These are phyloP conservation scores for Uloborus diversus DNA, from an alignment of 1,140 invertebrate species.

Conservation along the genomic window DNA sequence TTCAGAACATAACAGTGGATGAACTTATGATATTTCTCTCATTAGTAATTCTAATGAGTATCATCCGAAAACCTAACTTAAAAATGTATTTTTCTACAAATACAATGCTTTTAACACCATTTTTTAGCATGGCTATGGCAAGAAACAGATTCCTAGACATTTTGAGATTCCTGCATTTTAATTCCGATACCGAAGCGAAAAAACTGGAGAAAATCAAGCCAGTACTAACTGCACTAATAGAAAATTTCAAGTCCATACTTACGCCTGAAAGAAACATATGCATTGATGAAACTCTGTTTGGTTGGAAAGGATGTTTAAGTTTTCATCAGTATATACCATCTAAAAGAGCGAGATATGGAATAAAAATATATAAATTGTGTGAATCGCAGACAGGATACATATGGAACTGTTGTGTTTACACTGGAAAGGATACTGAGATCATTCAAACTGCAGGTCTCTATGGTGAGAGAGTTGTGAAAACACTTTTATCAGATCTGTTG, in stretches of 20 bases:
- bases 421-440: not conserved
- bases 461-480: constrained; percentile 2
- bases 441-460: not conserved
- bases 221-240: not conserved
- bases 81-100: not conserved
- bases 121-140: constrained; percentile 1
- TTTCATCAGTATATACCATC: not conserved
- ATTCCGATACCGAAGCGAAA: not conserved
- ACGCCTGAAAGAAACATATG: not conserved
- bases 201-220: not conserved
- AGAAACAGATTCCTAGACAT: not conserved
- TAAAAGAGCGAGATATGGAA: not conserved
- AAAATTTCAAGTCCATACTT: not conserved
- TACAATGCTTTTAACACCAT: not conserved
- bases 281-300: not conserved
- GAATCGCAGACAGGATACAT: not conserved
- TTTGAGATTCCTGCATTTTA: not conserved
- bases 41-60: constrained; percentile 2
- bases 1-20: not conserved
- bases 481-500: not conserved
- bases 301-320: not conserved
- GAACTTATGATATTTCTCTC: not conserved
- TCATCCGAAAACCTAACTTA: not conserved
- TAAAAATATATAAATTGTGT: not conserved
- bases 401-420: not conserved